Evolutionary conservation across 2,888 invertebrate species (phyloP), one percentile per base, ranked within the genome.

Genomic region (Yponomeuta malinellus): DNA sequence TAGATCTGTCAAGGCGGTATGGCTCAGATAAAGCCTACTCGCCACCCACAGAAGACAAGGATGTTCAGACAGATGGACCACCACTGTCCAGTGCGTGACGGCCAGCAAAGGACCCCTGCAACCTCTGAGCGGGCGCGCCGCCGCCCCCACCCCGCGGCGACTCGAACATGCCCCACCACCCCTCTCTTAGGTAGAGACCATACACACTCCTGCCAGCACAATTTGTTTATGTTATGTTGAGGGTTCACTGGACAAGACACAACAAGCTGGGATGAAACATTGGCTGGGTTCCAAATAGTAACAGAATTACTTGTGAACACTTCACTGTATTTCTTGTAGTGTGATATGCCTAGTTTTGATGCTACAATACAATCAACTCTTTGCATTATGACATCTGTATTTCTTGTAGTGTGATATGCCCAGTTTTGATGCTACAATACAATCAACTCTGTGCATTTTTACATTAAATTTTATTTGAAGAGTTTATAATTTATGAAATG

Each of bases 1-100:
- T 98, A 74, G 95, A 96, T 83, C 95, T 97, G 72, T 96, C 96
- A 0, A 94, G 94, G 79, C 95, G 95, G 85, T 95, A 94, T 78
- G 96, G 96, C 8, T 95, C 95, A 2, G 91, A 91, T 69, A 83
- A 89, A 10, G 79, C 85, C 12, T 76, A 85, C 48, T 83, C 92
- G 48, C 91, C 91, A 70, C 93, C 95, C 77, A 95, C 94, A 73
- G 94, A 95, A 81, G 96, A 95, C 83, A 96, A 96, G 86, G 94
- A 93, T 73, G 95, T 96, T 74, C 96, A 96, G 92, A 96, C 96
- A 48, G 96, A 96, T 74, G 87, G 83, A 76, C 88, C 89, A 73
- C 86, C 89, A 72, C 77, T 83, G 72, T 71, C 85, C 74, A 80
- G 82, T 74, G 90, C 92, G 90, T 90, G 92, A 91, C 92, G 87